Evolutionary conservation across 2,797 vertebrate species (phyloP).

Genomic region (Micrastur ruficollis): DNA sequence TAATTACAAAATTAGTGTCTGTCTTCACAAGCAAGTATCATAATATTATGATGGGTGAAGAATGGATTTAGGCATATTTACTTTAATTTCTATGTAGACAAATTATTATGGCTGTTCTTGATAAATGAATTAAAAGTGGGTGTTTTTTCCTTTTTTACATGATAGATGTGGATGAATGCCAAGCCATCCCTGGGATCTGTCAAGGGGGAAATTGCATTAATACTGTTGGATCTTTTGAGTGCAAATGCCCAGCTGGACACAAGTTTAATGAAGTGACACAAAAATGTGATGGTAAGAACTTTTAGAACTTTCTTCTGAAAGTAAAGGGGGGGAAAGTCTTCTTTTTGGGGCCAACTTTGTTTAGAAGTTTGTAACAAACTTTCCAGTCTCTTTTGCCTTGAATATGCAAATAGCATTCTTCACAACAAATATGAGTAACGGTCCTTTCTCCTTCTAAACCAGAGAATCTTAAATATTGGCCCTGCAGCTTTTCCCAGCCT

Average conservation of each 20-base stretch:
- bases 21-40: slow-evolving; percentile 10
- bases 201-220: slow-evolving; percentile 98
- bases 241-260: slow-evolving; percentile 98
- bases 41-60: slow-evolving; percentile 23
- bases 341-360: background rate
- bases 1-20: slow-evolving; percentile 47
- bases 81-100: slow-evolving; percentile 27
- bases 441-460: slow-evolving; percentile 10
- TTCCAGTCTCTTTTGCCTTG: background rate
- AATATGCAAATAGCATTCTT: slow-evolving; percentile 20
- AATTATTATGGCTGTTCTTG: slow-evolving; percentile 45
- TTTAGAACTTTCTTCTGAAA: slow-evolving; percentile 15
- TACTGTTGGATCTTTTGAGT: slow-evolving; percentile 99
- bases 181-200: slow-evolving; percentile 98
- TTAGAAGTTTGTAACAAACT: background rate
- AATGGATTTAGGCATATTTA: slow-evolving; percentile 4
- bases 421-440: background rate
- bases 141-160: slow-evolving; percentile 54
- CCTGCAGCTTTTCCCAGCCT: slow-evolving; percentile 35
- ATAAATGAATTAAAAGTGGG: slow-evolving; percentile 36
- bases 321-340: background rate
- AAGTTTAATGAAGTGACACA: slow-evolving; percentile 95
- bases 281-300: slow-evolving; percentile 94
- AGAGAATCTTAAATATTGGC: background rate
- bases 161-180: slow-evolving; percentile 98